phyloP scores from a whole-genome alignment of 2,113 vertebrate species.

The Gila orcuttii region DNA sequence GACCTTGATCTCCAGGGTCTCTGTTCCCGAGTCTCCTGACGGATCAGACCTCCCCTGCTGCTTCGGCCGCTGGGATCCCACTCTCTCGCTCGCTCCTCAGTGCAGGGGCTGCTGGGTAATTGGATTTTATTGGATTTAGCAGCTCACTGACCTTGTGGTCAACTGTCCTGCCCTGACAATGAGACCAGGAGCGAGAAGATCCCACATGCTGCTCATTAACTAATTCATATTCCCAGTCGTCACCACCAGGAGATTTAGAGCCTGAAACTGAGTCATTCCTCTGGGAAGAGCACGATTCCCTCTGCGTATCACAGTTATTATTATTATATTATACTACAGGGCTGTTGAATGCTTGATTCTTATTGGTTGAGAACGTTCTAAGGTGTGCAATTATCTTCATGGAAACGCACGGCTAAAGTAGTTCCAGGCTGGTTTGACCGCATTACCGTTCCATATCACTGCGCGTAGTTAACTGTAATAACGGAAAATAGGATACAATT shows the following conservation, averaged over 20 bases:
- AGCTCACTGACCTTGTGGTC: slow-evolving; percentile 67
- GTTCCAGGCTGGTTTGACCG: too few species aligned
- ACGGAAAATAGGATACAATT: too few species aligned
- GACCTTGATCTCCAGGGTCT: not conserved
- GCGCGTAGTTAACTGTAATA: too few species aligned
- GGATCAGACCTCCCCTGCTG: not conserved
- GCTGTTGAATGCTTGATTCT: too few species aligned
- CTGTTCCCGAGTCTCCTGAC: not conserved
- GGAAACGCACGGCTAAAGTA: too few species aligned
- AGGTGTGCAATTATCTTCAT: too few species aligned
- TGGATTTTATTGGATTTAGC: slow-evolving; percentile 69
- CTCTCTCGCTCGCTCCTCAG: not conserved
- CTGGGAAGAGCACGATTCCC: not conserved
- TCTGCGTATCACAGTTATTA: too few species aligned
- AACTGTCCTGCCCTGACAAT: slow-evolving; percentile 54
- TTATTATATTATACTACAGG: too few species aligned
- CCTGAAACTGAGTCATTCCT: not conserved
- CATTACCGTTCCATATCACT: too few species aligned
- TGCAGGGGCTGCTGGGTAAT: slow-evolving; percentile 60
- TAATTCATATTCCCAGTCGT: not conserved
- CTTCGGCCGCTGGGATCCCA: not conserved
- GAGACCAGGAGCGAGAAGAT: not conserved
- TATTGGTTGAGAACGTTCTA: too few species aligned
- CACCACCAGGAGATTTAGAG: not conserved
- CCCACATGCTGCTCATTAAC: not conserved